phyloP scores from a whole-genome alignment of 2,797 vertebrate species.

The Megaceryle alcyon region DNA sequence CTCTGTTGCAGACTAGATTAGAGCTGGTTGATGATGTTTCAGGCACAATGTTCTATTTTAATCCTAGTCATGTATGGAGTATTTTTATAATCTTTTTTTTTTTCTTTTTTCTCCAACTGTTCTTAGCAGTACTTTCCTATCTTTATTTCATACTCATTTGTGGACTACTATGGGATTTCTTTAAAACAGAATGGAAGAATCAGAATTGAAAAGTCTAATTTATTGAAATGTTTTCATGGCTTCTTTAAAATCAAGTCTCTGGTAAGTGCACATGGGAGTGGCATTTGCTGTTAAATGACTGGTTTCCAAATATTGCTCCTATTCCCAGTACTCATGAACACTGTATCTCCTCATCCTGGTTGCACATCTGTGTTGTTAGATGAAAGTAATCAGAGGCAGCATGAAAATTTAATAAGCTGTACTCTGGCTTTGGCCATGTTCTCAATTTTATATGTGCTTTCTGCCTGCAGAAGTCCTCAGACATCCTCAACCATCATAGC shows the following conservation, averaged over 20 bases:
- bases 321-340: background rate
- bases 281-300: background rate
- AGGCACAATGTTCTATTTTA: background rate
- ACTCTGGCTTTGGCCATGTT: background rate
- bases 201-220: background rate
- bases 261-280: rapidly evolving
- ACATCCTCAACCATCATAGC: background rate
- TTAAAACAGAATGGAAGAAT: background rate
- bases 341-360: background rate
- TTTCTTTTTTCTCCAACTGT: background rate
- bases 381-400: slow-evolving; percentile 35
- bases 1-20: background rate
- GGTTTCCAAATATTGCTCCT: background rate
- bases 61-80: background rate
- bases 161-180: background rate
- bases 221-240: background rate
- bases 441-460: background rate
- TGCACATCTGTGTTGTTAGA: slow-evolving; percentile 57
- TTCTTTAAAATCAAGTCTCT: background rate
- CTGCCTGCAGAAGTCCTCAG: background rate
- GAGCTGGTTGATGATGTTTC: background rate
- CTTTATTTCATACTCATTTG: background rate
- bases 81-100: background rate
- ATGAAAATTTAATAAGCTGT: slow-evolving; percentile 56
- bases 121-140: background rate